Base-by-base conservation (phyloP, 2,888 invertebrate species). In the Stenodera caucasica region DNA sequence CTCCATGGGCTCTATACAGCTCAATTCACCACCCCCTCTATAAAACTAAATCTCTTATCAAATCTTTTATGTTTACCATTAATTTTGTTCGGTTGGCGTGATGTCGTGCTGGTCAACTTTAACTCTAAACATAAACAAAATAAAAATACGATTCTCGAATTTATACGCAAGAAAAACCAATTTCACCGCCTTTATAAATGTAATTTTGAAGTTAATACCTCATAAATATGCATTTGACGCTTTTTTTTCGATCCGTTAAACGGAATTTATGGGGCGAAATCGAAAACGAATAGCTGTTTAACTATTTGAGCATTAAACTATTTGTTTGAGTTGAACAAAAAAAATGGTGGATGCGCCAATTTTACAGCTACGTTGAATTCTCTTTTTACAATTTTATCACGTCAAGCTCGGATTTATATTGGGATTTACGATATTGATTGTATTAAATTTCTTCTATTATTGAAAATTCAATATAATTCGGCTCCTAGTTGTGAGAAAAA, bases 81-180 rank as follows among this genome's bases (percentile, higher is more conserved):
- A 45, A 45, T 45, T 45, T 45, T 6, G 45, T 45, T 11, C 6
- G 11, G 45, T 45, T 45, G n/a, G 45, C 45, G 45, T 45, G 45
- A 45, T 45, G 23, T 45, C 23, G 45, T 45, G 45, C n/a, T 12
- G 45, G 23, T 21, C 45, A 45, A 45, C 23, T 45, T 45, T 45
- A 0, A 12, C 11, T 23, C 23, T 21, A 23, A 2, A 5, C 26
- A 26, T 5, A 30, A 30, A 30, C 6, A 30, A 1, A 3, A 45
- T n/a, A n/a, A n/a, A n/a, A n/a, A n/a, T n/a, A 45, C 45, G 23
- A 45, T 23, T n/a, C 11, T 23, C n/a, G 18, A 4, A 6, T 6
- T 45, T 23, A 45, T n/a, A 45, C 5, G 1, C 2, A n/a, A n/a
- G 1, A 3, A 40, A 40, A 18, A 11, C 45, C 23, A 45, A 45